phyloP scores from a whole-genome alignment of 2,797 vertebrate species.

The Pitangus sulphuratus region DNA sequence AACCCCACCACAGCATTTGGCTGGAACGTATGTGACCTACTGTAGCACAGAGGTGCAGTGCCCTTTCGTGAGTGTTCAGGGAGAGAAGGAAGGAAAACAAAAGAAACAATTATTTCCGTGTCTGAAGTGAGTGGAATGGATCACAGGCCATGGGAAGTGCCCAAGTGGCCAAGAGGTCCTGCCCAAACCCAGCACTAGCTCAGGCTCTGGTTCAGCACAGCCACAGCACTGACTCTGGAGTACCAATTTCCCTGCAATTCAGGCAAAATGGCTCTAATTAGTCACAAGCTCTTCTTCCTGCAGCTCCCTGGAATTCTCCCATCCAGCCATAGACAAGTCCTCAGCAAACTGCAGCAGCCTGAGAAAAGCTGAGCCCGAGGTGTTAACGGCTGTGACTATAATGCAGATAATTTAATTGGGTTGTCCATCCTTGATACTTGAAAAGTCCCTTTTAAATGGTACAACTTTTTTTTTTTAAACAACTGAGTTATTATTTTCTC shows the following conservation, averaged over 20 bases:
- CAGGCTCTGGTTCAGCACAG: not conserved
- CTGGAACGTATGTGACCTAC: rapidly evolving
- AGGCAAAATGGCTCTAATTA: not conserved
- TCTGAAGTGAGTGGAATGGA: not conserved
- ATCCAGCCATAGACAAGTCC: not conserved
- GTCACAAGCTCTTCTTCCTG: not conserved
- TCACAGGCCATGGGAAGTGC: rapidly evolving
- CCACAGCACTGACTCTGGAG: not conserved
- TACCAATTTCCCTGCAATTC: not conserved
- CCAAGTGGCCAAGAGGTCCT: not conserved
- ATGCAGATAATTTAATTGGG: conserved; percentile 57
- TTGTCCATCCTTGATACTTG: conserved; percentile 48
- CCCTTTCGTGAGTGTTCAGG: rapidly evolving
- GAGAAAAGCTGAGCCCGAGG: not conserved
- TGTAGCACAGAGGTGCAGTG: not conserved
- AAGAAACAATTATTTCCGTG: not conserved
- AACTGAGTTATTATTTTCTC: conserved; percentile 47
- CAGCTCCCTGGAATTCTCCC: not conserved
- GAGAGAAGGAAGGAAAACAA: not conserved
- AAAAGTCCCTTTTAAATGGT: conserved; percentile 34
- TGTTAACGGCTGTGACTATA: not conserved
- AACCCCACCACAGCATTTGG: not conserved
- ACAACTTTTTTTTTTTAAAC: conserved; percentile 13
- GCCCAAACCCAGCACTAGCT: rapidly evolving
- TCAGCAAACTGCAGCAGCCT: not conserved